phyloP scores from a whole-genome alignment of 2,113 vertebrate genomes.

The Gymnarchus niloticus region DNA sequence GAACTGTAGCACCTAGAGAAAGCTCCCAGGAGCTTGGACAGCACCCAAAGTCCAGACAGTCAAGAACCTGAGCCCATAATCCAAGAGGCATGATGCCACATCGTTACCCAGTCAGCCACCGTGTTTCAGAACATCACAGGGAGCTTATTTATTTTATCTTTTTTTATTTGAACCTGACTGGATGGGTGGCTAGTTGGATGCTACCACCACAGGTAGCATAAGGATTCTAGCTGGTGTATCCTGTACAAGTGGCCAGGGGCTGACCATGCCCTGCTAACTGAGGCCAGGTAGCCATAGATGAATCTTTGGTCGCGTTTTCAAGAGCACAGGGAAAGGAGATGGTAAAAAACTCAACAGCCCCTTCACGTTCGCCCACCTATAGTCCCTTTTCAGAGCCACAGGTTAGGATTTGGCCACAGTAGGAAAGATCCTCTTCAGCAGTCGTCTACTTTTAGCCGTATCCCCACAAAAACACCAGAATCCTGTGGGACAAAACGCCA shows the following conservation, averaged over 20 bases:
- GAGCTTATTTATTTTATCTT: not conserved
- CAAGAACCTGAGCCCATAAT: not conserved
- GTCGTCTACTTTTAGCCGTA: not conserved
- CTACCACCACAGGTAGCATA: not conserved
- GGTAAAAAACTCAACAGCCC: not conserved
- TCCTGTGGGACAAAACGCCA: not conserved
- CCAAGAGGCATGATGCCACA: not conserved
- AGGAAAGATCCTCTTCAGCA: not conserved
- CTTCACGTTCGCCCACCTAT: not conserved
- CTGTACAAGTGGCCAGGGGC: not conserved
- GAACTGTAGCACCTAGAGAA: not conserved
- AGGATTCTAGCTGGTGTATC: not conserved
- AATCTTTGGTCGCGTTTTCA: not conserved
- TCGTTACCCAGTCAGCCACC: not conserved
- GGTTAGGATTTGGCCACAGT: not conserved
- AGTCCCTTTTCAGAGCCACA: not conserved
- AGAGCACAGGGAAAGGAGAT: not conserved
- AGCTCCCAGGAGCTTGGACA: not conserved
- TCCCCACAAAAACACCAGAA: not conserved
- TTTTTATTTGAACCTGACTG: not conserved
- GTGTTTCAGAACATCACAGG: too few species aligned
- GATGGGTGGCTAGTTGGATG: not conserved
- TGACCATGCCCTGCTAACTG: constrained; percentile 1
- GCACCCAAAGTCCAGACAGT: not conserved
- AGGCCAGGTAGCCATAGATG: not conserved